Evolutionary conservation across 2,113 vertebrate genomes (phyloP).

Genomic region (Plectropomus leopardus): DNA sequence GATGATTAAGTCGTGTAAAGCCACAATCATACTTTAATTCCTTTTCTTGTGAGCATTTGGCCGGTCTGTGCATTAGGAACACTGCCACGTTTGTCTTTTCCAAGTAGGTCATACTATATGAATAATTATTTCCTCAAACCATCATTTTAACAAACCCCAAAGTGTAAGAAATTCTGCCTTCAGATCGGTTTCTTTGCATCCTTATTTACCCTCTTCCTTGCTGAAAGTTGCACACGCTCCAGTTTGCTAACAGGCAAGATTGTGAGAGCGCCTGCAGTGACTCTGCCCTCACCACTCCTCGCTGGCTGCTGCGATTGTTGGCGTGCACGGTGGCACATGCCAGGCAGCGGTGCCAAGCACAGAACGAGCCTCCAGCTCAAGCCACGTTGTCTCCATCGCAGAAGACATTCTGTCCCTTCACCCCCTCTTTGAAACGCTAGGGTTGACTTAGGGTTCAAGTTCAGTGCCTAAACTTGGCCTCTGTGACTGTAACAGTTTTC

Average conservation of each 20-base stretch:
- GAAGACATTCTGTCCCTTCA: slow-evolving; percentile 13
- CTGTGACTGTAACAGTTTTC: not conserved
- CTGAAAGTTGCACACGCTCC: not conserved
- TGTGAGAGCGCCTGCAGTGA: slow-evolving; percentile 43
- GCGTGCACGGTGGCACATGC: slow-evolving; percentile 45
- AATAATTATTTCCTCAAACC: not conserved
- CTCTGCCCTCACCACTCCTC: slow-evolving; percentile 21
- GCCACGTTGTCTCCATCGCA: slow-evolving; percentile 12
- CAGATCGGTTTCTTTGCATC: not conserved
- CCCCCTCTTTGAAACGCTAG: slow-evolving; percentile 9
- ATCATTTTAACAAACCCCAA: not conserved
- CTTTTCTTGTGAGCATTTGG: not conserved
- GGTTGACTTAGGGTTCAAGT: slow-evolving; percentile 20
- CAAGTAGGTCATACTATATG: not conserved
- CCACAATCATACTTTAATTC: not conserved
- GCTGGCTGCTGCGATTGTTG: slow-evolving; percentile 46
- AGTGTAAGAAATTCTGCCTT: not conserved
- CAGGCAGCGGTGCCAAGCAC: slow-evolving; percentile 44
- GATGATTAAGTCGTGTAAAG: not conserved
- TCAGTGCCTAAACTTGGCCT: slow-evolving; percentile 46
- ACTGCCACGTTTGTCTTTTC: not conserved
- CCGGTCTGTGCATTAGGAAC: not conserved
- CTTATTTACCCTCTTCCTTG: not conserved
- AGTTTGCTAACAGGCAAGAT: not conserved
- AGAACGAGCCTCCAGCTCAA: slow-evolving; percentile 31